Evolutionary conservation across 2,797 vertebrate genomes (phyloP).

Genomic region (Numenius phaeopus): DNA sequence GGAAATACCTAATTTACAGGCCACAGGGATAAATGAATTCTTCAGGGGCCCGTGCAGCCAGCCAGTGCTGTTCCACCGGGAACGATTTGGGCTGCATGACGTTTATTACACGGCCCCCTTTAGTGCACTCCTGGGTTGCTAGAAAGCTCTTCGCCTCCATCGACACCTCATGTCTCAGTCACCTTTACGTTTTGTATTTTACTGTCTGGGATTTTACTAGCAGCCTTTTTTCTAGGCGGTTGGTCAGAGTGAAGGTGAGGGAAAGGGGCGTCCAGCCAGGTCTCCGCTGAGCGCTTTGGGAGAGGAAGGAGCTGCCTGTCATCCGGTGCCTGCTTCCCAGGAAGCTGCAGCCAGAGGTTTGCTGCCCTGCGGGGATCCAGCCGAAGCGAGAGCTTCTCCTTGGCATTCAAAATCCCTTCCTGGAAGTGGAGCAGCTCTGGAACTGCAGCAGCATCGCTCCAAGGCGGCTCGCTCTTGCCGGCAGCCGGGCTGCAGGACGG

Average conservation of each 20-base stretch:
- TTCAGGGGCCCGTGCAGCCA: neutral
- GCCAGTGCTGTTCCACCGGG: neutral
- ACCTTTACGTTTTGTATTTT: neutral
- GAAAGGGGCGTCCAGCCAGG: neutral
- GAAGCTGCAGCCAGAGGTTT: neutral
- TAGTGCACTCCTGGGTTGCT: neutral
- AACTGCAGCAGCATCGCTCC: neutral
- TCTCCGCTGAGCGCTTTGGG: neutral
- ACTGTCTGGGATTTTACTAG: neutral
- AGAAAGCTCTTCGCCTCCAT: neutral
- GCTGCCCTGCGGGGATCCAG: neutral
- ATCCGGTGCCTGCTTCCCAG: neutral
- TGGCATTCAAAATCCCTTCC: neutral
- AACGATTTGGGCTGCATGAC: neutral
- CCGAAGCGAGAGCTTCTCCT: neutral
- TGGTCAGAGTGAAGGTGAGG: neutral
- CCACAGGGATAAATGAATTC: neutral
- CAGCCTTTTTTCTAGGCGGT: neutral
- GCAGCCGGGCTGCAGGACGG: neutral
- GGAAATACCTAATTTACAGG: neutral
- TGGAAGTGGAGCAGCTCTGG: neutral
- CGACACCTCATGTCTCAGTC: neutral
- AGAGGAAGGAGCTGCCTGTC: neutral
- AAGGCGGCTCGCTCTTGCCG: neutral
- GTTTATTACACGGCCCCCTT: neutral